These are phyloP conservation scores for Tipula confusa DNA, from an alignment of 2,888 invertebrate genomes.

Conservation along the genomic window DNA sequence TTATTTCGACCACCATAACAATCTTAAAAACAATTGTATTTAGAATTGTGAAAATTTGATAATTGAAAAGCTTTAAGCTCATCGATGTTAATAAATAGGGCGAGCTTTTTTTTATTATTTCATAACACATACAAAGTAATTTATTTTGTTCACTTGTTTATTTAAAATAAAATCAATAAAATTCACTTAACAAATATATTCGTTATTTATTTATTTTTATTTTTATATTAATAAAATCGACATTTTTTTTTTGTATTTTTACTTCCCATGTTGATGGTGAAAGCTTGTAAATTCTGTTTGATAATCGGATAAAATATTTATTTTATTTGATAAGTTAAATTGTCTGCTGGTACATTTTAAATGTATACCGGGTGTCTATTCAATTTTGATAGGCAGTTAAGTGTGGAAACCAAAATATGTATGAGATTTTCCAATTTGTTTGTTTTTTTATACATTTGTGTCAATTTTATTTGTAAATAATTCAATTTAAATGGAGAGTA, in stretches of 20 bases:
- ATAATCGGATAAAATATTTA: conserved; percentile 20
- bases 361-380: not conserved
- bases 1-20: too few species aligned
- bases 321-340: not conserved
- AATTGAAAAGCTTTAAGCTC: too few species aligned
- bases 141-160: not conserved
- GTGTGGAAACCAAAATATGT: conserved; percentile 20
- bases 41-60: too few species aligned
- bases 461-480: not conserved
- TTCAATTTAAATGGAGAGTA: not conserved
- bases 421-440: not conserved
- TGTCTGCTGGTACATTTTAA: not conserved
- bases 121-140: too few species aligned
- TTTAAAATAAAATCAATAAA: not conserved
- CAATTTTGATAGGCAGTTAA: not conserved
- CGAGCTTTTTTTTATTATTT: too few species aligned
- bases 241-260: too few species aligned
- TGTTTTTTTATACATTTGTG: not conserved
- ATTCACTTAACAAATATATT: not conserved
- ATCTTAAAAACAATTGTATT: too few species aligned
- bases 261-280: not conserved
- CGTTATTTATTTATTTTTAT: not conserved
- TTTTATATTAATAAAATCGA: not conserved
- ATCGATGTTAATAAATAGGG: too few species aligned
- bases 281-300: not conserved